Evolutionary conservation across 2,888 invertebrate species (phyloP).

Genomic region (Sesia bembeciformis): DNA sequence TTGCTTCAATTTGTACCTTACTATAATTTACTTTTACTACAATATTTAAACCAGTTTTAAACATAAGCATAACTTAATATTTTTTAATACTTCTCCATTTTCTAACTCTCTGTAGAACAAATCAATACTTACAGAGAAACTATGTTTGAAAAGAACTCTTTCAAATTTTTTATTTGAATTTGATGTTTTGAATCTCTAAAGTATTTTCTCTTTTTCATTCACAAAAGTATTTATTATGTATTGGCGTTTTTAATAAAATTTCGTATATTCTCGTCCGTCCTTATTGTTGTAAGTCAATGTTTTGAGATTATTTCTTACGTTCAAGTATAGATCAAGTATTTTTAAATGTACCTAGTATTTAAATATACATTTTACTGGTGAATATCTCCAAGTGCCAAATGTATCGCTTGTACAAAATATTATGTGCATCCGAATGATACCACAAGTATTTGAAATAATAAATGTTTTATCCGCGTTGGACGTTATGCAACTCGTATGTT

Average conservation of each 20-base stretch:
- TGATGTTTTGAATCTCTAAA: no score
- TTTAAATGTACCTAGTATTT: neutral
- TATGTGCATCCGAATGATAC: neutral
- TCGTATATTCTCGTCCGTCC: neutral
- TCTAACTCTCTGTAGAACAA: no score
- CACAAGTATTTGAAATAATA: neutral
- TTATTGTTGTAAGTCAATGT: neutral
- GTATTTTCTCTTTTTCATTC: neutral
- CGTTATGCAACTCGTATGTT: no score
- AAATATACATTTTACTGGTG: neutral
- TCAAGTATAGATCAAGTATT: neutral
- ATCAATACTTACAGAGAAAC: no score
- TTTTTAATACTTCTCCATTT: no score
- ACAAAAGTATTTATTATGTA: neutral
- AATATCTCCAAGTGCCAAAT: slow-evolving; percentile 55
- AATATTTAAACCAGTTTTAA: no score
- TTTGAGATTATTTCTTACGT: neutral
- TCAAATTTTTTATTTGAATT: no score
- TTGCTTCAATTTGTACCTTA: no score
- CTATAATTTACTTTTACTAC: no score
- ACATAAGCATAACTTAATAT: no score
- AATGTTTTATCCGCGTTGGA: neutral
- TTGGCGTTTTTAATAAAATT: neutral
- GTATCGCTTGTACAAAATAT: slow-evolving; percentile 46
- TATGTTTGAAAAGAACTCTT: no score